A percentile compares a stretch with the other conserved stretches of the same genome.
Conservation (phyloP, 1,140 invertebrate genomes). For the Lepidurus arcticus region DNA sequence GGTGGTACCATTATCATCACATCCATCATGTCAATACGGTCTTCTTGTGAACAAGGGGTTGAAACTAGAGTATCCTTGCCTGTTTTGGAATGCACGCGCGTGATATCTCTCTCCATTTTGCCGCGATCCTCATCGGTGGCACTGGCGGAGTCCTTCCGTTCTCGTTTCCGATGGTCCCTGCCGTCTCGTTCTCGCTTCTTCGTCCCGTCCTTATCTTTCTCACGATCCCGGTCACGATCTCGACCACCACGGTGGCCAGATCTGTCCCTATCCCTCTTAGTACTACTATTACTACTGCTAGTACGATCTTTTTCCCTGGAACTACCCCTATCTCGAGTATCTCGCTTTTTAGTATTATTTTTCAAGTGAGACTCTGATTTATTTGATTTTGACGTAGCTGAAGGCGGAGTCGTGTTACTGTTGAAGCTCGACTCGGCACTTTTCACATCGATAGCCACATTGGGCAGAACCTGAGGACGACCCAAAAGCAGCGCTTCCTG, state of each 20-base stretch:
- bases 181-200: not conserved
- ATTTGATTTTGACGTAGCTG: slow-evolving; percentile 19
- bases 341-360: not conserved
- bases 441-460: not conserved
- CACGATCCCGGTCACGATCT: not conserved
- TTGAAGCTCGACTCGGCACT: not conserved
- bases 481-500: not conserved
- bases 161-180: not conserved
- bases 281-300: not conserved
- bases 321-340: slow-evolving; percentile 6
- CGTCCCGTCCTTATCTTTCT: slow-evolving; percentile 1
- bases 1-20: not conserved
- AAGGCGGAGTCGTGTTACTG: not conserved
- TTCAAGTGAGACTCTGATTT: slow-evolving; percentile 2
- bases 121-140: not conserved
- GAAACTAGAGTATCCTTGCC: slow-evolving; percentile 21
- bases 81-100: not conserved
- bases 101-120: not conserved
- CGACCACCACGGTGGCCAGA: not conserved
- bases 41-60: slow-evolving; percentile 7
- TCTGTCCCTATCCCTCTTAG: not conserved
- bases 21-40: slow-evolving; percentile 9
- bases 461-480: not conserved
- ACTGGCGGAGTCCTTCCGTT: not conserved
- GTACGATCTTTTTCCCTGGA: slow-evolving; percentile 6